Conservation (phyloP, 2,113 vertebrate genomes). For the Suricata suricatta region DNA sequence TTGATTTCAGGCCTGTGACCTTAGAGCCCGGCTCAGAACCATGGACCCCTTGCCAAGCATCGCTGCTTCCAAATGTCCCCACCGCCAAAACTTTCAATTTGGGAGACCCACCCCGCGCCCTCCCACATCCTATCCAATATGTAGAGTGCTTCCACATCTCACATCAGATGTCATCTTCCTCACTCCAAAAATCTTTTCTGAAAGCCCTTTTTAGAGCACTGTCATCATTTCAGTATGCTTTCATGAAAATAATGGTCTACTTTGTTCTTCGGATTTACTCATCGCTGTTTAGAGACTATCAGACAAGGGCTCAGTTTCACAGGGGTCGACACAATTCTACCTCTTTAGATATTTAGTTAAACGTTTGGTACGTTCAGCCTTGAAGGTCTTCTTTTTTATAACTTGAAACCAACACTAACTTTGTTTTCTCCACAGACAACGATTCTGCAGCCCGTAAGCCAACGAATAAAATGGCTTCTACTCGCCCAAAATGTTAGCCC, state of each 20-base stretch:
- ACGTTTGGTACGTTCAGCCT: neutral
- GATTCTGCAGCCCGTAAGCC: neutral
- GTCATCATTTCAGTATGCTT: neutral
- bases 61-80: neutral
- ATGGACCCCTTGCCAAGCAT: rapidly evolving
- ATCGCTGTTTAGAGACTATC: neutral
- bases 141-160: too few species aligned
- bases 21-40: slow-evolving; percentile 27
- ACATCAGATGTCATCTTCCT: neutral
- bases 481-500: slow-evolving; percentile 49
- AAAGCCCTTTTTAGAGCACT: neutral
- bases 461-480: neutral
- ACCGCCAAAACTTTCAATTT: neutral
- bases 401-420: neutral
- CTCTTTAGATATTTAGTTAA: neutral
- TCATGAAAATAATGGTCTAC: neutral
- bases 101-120: rapidly evolving
- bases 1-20: slow-evolving; percentile 74
- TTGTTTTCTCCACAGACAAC: neutral
- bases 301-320: neutral
- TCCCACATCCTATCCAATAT: rapidly evolving
- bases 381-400: neutral
- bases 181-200: neutral
- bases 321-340: neutral
- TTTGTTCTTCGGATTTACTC: neutral